Evolutionary conservation across 2,888 invertebrate genomes (phyloP).

Genomic region (Pachydiplax longipennis): DNA sequence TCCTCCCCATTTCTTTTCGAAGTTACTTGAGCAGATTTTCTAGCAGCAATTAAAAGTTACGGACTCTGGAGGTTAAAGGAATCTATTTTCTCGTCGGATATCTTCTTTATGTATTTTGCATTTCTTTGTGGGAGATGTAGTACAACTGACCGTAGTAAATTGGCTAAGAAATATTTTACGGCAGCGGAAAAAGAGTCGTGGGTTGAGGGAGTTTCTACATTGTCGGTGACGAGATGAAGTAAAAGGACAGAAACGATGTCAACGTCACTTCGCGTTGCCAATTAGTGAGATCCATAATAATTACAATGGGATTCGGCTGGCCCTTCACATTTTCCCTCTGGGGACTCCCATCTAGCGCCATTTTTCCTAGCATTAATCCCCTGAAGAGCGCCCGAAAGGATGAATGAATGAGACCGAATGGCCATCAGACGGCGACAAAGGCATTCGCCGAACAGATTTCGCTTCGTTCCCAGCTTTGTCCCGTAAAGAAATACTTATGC

Average conservation of each 20-base stretch:
- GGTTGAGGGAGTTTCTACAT: no score
- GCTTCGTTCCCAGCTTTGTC: no score
- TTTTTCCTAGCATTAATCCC: background rate
- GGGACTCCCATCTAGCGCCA: background rate
- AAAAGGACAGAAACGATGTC: background rate
- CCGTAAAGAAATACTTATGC: background rate
- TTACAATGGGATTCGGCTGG: background rate
- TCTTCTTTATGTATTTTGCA: no score
- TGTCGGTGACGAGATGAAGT: background rate
- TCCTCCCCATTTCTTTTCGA: no score
- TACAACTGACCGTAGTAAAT: background rate
- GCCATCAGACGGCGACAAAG: no score
- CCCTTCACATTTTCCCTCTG: background rate
- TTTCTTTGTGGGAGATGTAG: background rate
- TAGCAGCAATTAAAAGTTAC: no score
- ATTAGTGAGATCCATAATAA: background rate
- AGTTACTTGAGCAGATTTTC: no score
- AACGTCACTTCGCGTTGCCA: background rate
- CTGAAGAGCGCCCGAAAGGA: background rate
- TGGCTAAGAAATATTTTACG: background rate
- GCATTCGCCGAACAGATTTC: no score
- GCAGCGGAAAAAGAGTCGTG: no score
- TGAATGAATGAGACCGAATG: background rate
- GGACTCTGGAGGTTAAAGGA: no score
- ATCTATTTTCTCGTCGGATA: no score